Percentiles rank a stretch among this genome's conserved stretches.
Evolutionary conservation across 2,113 vertebrate species (phyloP).

Genomic region (Microcebus griseorufus): DNA sequence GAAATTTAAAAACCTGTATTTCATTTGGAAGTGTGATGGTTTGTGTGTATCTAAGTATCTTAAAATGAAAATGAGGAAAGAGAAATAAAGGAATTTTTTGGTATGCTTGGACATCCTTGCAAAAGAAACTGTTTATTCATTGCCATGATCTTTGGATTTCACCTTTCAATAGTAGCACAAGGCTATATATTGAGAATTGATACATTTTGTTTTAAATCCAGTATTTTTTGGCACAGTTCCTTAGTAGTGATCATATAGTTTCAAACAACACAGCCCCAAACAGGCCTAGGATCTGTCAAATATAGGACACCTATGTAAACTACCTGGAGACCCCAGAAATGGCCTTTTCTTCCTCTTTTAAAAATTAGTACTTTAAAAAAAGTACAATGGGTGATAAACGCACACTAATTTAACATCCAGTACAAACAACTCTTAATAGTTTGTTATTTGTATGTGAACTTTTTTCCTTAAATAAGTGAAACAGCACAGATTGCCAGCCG

Average conservation of each 20-base stretch:
- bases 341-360: not conserved
- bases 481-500: too few relatives aligned
- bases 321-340: not conserved
- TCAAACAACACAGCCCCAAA: not conserved
- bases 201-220: not conserved
- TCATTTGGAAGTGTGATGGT: not conserved
- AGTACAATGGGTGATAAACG: not conserved
- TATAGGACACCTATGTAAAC: not conserved
- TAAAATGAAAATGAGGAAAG: not conserved
- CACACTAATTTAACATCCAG: not conserved
- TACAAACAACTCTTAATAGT: not conserved
- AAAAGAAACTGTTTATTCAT: not conserved
- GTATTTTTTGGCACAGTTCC: not conserved
- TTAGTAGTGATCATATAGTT: not conserved
- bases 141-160: not conserved
- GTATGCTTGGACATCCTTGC: rapidly evolving
- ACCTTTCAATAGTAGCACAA: not conserved
- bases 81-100: not conserved
- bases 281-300: not conserved
- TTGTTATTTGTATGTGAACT: not conserved
- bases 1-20: not conserved
- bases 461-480: not conserved
- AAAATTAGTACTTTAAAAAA: not conserved
- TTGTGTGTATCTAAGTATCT: not conserved
- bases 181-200: not conserved